Evolutionary conservation across 1,140 invertebrate species (phyloP).

Genomic region (Drosophila leontia): DNA sequence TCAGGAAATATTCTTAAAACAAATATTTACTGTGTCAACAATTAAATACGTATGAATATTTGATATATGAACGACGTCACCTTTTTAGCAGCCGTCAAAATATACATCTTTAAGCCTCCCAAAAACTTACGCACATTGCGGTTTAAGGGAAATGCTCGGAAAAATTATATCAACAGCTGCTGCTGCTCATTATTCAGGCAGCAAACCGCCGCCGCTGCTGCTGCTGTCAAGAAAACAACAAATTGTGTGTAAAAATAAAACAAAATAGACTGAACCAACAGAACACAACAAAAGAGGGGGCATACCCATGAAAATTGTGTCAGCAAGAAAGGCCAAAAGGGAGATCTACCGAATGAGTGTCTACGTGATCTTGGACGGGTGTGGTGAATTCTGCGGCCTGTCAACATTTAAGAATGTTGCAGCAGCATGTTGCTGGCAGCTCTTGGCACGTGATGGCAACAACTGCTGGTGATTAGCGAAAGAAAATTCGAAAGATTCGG

Average conservation of each 20-base stretch:
- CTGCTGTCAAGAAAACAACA: slow-evolving; percentile 56
- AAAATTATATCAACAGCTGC: slow-evolving; percentile 63
- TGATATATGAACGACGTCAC: background rate
- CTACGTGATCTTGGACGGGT: slow-evolving; percentile 40
- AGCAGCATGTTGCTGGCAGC: slow-evolving; percentile 39
- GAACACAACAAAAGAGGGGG: slow-evolving; percentile 34
- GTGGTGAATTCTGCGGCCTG: slow-evolving; percentile 27
- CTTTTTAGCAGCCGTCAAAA: slow-evolving; percentile 38
- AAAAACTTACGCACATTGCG: slow-evolving; percentile 41
- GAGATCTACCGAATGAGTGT: slow-evolving; percentile 16
- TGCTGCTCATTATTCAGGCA: slow-evolving; percentile 63
- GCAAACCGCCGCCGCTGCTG: slow-evolving; percentile 19
- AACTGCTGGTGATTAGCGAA: slow-evolving; percentile 20
- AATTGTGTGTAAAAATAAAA: slow-evolving; percentile 74
- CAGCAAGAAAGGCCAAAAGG: slow-evolving; percentile 67
- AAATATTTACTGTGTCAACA: slow-evolving; percentile 19
- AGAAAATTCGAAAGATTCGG: slow-evolving; percentile 16
- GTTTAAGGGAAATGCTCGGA: slow-evolving; percentile 23
- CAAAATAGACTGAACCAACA: slow-evolving; percentile 45
- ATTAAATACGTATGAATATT: slow-evolving; percentile 1
- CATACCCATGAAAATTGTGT: slow-evolving; percentile 64
- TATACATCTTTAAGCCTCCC: slow-evolving; percentile 12
- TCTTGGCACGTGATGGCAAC: slow-evolving; percentile 37
- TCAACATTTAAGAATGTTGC: slow-evolving; percentile 31
- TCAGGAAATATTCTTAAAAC: background rate